Conservation (phyloP, 2,113 vertebrate species). For the crab-eating macaque (Macaca fascicularis) region T2T-MFA8v1.1 NC_088380.1:86599001-86599500, state of each 20-base stretch:
- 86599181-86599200: not conserved
- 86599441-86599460: not conserved
- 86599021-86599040: not conserved
- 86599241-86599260: not conserved
- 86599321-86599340: not conserved
- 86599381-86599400: not conserved
- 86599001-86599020: not conserved
- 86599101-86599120: not conserved
- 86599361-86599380: not conserved
- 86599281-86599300: not conserved
- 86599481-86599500: not conserved
- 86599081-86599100: not conserved
- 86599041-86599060: not conserved
- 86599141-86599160: not conserved
- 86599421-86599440: not conserved
- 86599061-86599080: constrained; percentile 14
- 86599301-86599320: not conserved
- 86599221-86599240: not conserved
- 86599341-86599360: not conserved
- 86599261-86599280: not conserved
- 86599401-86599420: not conserved
- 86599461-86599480: not conserved
- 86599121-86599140: not conserved
- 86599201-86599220: not conserved
- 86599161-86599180: not conserved